A percentile compares a stretch with the other conserved stretches of the same genome.
These are phyloP conservation scores for Drosophila lowei DNA, from an alignment of 1,140 invertebrate genomes.

Conservation along the genomic window DNA sequence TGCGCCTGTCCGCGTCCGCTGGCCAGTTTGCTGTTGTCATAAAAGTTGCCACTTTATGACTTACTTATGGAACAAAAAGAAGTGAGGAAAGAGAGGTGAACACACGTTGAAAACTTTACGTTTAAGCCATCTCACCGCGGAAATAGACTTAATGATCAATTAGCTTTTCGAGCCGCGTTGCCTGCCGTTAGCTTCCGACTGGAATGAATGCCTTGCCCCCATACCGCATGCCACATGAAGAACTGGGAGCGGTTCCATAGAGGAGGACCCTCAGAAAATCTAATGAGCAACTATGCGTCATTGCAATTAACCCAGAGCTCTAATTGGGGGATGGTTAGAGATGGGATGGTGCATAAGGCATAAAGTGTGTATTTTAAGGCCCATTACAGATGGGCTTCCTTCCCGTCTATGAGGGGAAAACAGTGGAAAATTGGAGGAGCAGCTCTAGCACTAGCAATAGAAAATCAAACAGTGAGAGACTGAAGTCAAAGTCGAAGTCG, in stretches of 20 bases:
- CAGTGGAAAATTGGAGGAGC: conserved; percentile 45
- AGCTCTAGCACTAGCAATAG: conserved; percentile 16
- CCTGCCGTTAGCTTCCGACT: conserved; percentile 71
- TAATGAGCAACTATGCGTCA: conserved; percentile 72
- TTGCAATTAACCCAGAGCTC: conserved; percentile 74
- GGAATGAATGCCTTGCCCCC: conserved; percentile 1
- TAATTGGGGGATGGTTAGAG: conserved; percentile 68
- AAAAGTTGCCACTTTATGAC: conserved; percentile 77
- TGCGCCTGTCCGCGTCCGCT: conserved; percentile 34
- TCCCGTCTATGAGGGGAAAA: conserved; percentile 53
- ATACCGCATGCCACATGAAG: neutral
- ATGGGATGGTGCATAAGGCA: conserved; percentile 43
- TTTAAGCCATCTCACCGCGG: conserved; percentile 57
- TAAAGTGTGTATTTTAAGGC: conserved; percentile 80
- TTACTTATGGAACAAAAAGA: conserved; percentile 55
- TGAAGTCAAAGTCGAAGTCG: neutral
- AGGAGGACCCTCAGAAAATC: conserved; percentile 18
- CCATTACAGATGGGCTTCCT: conserved; percentile 77
- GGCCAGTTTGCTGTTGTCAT: conserved; percentile 61
- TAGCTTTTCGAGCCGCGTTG: conserved; percentile 54
- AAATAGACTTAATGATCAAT: conserved; percentile 81
- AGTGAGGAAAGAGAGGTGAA: conserved; percentile 14
- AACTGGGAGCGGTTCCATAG: conserved; percentile 31
- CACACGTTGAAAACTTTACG: conserved; percentile 27
- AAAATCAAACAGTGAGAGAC: conserved; percentile 33